These are phyloP conservation scores for Halictus rubicundus DNA, from an alignment of 1,140 invertebrate genomes.

Conservation along the genomic window DNA sequence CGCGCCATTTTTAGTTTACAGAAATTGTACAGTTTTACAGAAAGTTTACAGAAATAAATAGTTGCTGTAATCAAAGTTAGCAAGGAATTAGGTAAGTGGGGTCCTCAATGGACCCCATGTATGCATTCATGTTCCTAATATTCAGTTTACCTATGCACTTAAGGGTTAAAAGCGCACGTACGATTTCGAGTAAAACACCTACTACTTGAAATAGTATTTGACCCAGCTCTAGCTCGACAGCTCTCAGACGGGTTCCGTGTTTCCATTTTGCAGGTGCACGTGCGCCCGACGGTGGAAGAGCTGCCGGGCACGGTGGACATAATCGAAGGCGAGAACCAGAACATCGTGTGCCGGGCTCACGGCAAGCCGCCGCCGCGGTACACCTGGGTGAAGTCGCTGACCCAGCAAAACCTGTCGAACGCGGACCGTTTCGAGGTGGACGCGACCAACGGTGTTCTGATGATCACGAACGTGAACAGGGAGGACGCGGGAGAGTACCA, in stretches of 20 bases:
- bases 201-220: too few relatives aligned
- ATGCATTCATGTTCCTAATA: too few relatives aligned
- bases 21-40: too few relatives aligned
- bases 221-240: background rate
- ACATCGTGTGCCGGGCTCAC: conserved; percentile 87
- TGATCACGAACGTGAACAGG: conserved; percentile 88
- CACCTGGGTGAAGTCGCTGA: conserved; percentile 88
- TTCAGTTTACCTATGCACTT: too few relatives aligned
- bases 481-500: conserved; percentile 90
- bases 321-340: conserved; percentile 88
- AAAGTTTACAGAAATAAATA: too few relatives aligned
- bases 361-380: conserved; percentile 92
- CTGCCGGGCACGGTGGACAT: conserved; percentile 83
- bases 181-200: too few relatives aligned
- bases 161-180: too few relatives aligned
- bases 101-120: too few relatives aligned
- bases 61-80: too few relatives aligned
- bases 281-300: conserved; percentile 86
- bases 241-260: conserved; percentile 7
- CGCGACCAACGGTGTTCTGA: conserved; percentile 85
- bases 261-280: conserved; percentile 84
- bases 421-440: conserved; percentile 89
- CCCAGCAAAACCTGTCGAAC: conserved; percentile 84
- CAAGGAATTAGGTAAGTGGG: too few relatives aligned
- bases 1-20: too few relatives aligned